Evolutionary conservation across 1,140 invertebrate species (phyloP).

Genomic region (Contarinia nasturtii): DNA sequence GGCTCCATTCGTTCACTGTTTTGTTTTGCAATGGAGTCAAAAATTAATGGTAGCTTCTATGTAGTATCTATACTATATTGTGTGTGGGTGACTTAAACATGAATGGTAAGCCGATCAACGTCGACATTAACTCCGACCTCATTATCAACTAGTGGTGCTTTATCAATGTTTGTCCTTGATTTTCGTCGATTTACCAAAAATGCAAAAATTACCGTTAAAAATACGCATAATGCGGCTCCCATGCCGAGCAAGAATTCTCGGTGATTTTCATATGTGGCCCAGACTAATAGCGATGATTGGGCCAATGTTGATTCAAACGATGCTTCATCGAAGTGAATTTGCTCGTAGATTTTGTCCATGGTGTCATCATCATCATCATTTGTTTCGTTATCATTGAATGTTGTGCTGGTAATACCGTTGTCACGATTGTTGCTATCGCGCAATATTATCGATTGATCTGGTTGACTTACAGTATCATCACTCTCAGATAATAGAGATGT

Average conservation of each 20-base stretch:
- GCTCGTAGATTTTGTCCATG: not conserved
- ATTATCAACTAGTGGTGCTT: not conserved
- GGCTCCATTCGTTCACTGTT: not conserved
- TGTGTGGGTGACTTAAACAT: not conserved
- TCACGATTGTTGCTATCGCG: too few relatives aligned
- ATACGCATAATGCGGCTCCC: not conserved
- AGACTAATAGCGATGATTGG: too few relatives aligned
- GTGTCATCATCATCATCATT: not conserved
- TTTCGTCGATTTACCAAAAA: constrained; percentile 1
- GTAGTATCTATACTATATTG: not conserved
- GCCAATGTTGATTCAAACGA: too few relatives aligned
- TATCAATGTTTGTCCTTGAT: not conserved
- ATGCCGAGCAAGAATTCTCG: not conserved
- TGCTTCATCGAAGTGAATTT: too few relatives aligned
- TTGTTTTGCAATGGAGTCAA: not conserved
- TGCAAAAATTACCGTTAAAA: not conserved
- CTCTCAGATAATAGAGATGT: not conserved
- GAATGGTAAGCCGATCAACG: not conserved
- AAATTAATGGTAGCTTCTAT: not conserved
- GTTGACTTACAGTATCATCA: too few relatives aligned
- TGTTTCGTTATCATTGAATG: not conserved
- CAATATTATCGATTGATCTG: too few relatives aligned
- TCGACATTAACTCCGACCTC: not conserved
- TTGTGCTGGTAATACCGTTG: too few relatives aligned
- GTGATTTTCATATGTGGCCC: not conserved